Base-by-base conservation (phyloP, 2,888 invertebrate genomes). In the Catocala sponsa region DNA sequence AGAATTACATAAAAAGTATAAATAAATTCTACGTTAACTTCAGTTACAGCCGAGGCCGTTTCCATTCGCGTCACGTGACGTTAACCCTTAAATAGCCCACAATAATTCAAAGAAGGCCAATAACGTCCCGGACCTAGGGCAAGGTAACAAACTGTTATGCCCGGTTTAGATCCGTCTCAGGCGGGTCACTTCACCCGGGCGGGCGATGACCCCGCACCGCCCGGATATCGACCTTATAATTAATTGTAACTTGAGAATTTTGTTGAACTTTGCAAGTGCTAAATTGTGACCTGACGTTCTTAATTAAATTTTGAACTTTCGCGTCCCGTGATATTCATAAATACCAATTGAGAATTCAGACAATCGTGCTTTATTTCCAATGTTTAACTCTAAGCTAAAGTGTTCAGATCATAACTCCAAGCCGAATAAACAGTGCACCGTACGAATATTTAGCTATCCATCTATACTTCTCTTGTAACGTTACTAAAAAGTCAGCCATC, bases 151-250 rank as follows among this genome's bases (percentile, higher is more conserved):
- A 67, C 64, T 72, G 59, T 70, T 71, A 72, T 74, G 50, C 72
- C 76, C 74, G 74, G 77, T 60, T 74, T 58, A 70, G 70, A 72
- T 74, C 69, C 68, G 59, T 73, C 78, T 79, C 73, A 74, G 71
- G 68, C 76, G 78, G 81, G 79, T 76, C 80, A 80, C 69, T 77
- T 79, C 68, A 74, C 62, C 76, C 72, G 66, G 44, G 65, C 78
- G 82, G 80, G 65, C 83, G 74, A 78, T 78, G 76, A 79, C 81
- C 80, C 70, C 68, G 56, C 63, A 60, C 64, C 59, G 71, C 66
- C 68, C 63, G 74, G 76, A 70, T 72, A 78, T 70, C 72, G 70
- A 72, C 74, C 72, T 66, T 63, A 60, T 56, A 70, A 69, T 74
- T 72, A 70, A 75, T 44, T 59, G 25, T 52, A 48, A 67, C 48